These are phyloP conservation scores for Drosophila merina DNA, from an alignment of 2,888 invertebrate genomes.

Conservation along the genomic window DNA sequence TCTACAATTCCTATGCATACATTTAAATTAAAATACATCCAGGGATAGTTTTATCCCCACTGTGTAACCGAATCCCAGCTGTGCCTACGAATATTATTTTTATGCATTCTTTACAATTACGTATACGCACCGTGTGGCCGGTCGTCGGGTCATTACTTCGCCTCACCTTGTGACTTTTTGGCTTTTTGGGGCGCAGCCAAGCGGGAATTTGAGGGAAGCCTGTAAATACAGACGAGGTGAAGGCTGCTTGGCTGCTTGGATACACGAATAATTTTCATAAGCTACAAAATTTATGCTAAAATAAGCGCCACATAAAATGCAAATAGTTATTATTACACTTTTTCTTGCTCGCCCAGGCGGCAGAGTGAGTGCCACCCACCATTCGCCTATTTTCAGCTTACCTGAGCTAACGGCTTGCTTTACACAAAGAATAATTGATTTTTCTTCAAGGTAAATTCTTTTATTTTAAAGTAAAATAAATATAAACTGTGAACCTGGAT, in stretches of 20 bases:
- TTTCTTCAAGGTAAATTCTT: too few species aligned
- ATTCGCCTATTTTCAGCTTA: not conserved
- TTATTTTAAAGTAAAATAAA: not conserved
- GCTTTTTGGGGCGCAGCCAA: constrained; percentile 24
- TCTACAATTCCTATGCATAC: constrained; percentile 32
- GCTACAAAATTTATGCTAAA: constrained; percentile 75
- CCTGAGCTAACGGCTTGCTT: not conserved
- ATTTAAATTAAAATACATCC: constrained; percentile 30
- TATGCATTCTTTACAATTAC: constrained; percentile 65
- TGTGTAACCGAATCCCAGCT: not conserved
- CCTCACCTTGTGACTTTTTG: constrained; percentile 44
- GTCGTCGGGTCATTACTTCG: constrained; percentile 65
- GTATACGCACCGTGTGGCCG: constrained; percentile 65
- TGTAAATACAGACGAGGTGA: constrained; percentile 11
- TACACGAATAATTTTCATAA: constrained; percentile 75
- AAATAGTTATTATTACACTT: constrained; percentile 77
- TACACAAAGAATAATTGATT: not conserved
- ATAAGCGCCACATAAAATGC: constrained; percentile 75
- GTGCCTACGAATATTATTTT: constrained; percentile 23
- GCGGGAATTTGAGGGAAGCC: constrained; percentile 37
- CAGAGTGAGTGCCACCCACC: constrained; percentile 6
- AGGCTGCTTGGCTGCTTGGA: constrained; percentile 20
- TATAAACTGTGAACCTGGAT: not conserved
- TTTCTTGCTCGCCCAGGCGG: constrained; percentile 46
- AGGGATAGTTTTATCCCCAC: not conserved